Percentiles rank a stretch among this genome's conserved stretches.
Conservation (phyloP, 2,888 invertebrate genomes). For the Agriopis aurantiaria region DNA sequence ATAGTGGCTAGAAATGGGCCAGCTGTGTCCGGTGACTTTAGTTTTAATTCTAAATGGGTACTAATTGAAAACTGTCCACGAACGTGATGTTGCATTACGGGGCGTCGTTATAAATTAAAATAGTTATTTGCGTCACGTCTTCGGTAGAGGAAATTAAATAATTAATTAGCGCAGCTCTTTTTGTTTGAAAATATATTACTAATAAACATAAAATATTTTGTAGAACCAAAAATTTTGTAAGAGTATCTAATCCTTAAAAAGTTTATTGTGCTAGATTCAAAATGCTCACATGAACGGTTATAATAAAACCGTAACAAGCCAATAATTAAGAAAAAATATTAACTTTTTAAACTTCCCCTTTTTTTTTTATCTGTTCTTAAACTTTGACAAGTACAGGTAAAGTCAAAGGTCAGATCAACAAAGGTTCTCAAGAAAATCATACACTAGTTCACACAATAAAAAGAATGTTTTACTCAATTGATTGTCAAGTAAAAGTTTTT, state of each 20-base stretch:
- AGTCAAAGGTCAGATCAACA: slow-evolving; percentile 15
- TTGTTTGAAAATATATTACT: too few relatives aligned
- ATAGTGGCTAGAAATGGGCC: slow-evolving; percentile 80
- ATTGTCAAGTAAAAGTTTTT: not conserved
- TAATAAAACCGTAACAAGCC: too few relatives aligned
- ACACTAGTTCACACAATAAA: not conserved
- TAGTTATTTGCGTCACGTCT: slow-evolving; percentile 26
- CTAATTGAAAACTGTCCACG: slow-evolving; percentile 79
- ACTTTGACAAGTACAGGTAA: not conserved
- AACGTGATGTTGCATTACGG: slow-evolving; percentile 56
- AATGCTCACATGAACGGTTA: too few relatives aligned
- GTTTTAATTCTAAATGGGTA: slow-evolving; percentile 83
- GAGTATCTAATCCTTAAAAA: too few relatives aligned
- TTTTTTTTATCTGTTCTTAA: too few relatives aligned
- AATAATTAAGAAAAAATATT: too few relatives aligned
- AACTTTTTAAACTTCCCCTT: too few relatives aligned
- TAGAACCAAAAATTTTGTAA: too few relatives aligned
- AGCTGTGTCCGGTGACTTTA: slow-evolving; percentile 84
- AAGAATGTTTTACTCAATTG: not conserved
- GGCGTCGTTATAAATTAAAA: slow-evolving; percentile 60
- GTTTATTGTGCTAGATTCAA: too few relatives aligned
- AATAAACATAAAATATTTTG: too few relatives aligned
- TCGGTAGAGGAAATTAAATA: slow-evolving; percentile 28
- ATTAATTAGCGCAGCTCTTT: slow-evolving; percentile 7
- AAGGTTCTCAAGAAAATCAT: slow-evolving; percentile 24